Evolutionary conservation across 64 coral and sea anemone genomes (phyloP), one percentile per base, ranked within the genome.

Genomic region (Platygyra sinensis): DNA sequence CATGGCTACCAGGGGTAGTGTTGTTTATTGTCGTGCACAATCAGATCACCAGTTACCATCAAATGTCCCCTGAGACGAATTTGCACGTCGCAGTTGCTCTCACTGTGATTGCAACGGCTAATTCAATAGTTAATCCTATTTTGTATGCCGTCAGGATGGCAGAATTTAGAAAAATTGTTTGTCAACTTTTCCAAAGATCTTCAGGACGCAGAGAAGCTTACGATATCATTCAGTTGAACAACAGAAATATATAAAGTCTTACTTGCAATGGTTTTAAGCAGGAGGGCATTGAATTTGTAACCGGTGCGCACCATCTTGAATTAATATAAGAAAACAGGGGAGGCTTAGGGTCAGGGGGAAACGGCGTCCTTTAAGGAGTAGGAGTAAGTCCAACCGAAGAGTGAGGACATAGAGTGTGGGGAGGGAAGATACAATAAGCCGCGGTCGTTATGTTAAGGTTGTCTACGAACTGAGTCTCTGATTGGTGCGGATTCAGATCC

Each of bases 41-140:
- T n/a, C 8, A 69, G 9, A 69, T 1, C 65, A 22, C 22, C 24
- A 7, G 4, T 52, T 22, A 13, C 16, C 24, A 20, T 78, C 0
- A 52, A 0, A 24, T 24, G 7, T 24, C 18, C 62, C 0, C n/a
- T 46, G 7, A 46, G 42, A 15, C 11, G 24, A 69, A 69, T 0
- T 27, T 79, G 0, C 14, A 27, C 22, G 0, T 25, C 11, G 65
- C 2, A n/a, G 22, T 28, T 69, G 4, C 10, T 27, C 12, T 69
- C 8, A 25, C 5, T 28, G 25, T 27, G 0, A 0, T 69, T 10
- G 8, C 65, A 25, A 10, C 16, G 4, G 76, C 76, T 54, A 79
- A 79, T 24, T 79, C 76, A 5, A 30, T 79, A 29, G 76, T 57
- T 12, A 79, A 79, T 28, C 76, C 76, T 52, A 79, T 79, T 28